Base-by-base conservation (phyloP, 2,888 invertebrate genomes). In the Metopia argyrocephala region DNA sequence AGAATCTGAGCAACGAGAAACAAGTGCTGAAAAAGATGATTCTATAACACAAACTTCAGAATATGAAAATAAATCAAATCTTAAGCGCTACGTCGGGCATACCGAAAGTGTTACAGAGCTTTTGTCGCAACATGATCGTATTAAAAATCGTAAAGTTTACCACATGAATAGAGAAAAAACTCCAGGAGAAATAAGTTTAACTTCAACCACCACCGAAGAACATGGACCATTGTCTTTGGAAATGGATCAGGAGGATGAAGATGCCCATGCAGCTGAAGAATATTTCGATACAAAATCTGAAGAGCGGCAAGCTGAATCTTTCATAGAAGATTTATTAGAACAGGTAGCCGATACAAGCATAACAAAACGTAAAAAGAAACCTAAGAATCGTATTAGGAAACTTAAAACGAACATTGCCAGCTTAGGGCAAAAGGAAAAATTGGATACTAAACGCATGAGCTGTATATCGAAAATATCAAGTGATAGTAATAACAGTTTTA, bases 211-310 rank as follows among this genome's bases (percentile, higher is more conserved):
- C 2, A 84, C 84, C 27, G 80, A 84, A 5, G 84, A 84, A 15
- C 85, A 87, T 15, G 86, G 86, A 0, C 86, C 83, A 62, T 78
- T 54, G 69, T 86, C 79, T 73, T 82, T 76, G 83, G 86, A 82
- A 50, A 69, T 69, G 3, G 79, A 83, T 1, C 82, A 83, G 20
- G 82, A 79, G 12, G 86, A 85, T 7, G 93, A 93, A 83, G 90
- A 93, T 15, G 93, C 93, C 0, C 91, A 89, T 69, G 85, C 93
- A 0, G 94, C 94, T 0, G 94, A 94, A 84, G 94, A 94, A 78
- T 94, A 93, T 84, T 94, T 94, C 83, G 92, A 91, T 83, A 59
- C 31, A 5, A 76, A 68, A 12, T 78, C 76, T n/a, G 78, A 79
- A 23, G 76, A 68, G 59, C 57, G 73, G 7, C 71, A 78, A 7